Conservation (phyloP, 1,140 invertebrate genomes). For the Theocolax elegans region DNA sequence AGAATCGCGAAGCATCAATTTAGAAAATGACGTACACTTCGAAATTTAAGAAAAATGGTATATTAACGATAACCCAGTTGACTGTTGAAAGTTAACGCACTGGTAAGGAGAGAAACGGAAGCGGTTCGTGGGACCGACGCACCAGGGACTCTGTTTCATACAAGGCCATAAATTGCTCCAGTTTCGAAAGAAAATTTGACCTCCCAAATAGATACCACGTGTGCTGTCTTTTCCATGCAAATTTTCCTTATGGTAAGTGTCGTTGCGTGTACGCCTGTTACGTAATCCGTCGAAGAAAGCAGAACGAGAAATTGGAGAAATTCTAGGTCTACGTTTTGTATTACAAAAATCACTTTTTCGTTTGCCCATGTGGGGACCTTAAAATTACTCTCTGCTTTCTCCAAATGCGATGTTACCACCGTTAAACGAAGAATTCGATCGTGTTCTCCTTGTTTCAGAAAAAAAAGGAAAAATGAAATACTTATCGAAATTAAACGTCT, state of each 20-base stretch:
- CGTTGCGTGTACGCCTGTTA: slow-evolving; percentile 9
- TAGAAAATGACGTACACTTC: not conserved
- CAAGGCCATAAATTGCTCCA: slow-evolving; percentile 63
- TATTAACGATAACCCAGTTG: not conserved
- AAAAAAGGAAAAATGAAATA: too few relatives aligned
- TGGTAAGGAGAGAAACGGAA: slow-evolving; percentile 45
- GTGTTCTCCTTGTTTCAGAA: too few relatives aligned
- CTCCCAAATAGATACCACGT: slow-evolving; percentile 38
- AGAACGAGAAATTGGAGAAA: slow-evolving; percentile 36
- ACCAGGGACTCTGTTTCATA: too few relatives aligned
- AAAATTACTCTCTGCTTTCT: slow-evolving; percentile 18
- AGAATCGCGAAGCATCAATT: not conserved
- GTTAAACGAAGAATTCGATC: too few relatives aligned
- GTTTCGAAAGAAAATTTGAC: slow-evolving; percentile 58
- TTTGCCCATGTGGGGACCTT: not conserved
- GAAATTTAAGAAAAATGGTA: not conserved
- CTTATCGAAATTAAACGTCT: too few relatives aligned
- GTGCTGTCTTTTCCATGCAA: slow-evolving; percentile 55
- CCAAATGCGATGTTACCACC: too few relatives aligned
- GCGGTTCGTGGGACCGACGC: slow-evolving; percentile 44
- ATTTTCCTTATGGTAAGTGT: slow-evolving; percentile 45
- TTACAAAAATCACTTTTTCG: slow-evolving; percentile 20
- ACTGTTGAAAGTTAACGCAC: not conserved
- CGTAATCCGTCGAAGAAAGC: slow-evolving; percentile 26
- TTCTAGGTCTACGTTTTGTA: slow-evolving; percentile 1